phyloP scores from a whole-genome alignment of 1,140 invertebrate species.

The Drosophila parvula region DNA sequence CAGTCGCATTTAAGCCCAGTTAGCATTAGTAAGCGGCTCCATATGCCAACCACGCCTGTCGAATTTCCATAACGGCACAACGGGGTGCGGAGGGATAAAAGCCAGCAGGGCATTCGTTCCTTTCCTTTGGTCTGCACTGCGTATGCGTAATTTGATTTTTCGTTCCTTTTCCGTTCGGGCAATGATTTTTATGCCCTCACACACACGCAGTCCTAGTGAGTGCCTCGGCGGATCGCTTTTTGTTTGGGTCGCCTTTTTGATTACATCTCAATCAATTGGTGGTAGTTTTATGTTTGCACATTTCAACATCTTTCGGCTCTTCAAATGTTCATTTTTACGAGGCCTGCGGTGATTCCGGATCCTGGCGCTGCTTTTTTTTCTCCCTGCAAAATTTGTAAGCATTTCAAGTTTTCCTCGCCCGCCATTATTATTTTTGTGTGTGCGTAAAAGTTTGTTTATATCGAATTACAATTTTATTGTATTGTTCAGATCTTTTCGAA shows the following conservation, averaged over 20 bases:
- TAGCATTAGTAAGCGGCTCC: slow-evolving; percentile 62
- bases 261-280: slow-evolving; percentile 82
- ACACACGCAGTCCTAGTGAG: slow-evolving; percentile 38
- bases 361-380: not conserved
- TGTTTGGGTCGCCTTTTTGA: slow-evolving; percentile 61
- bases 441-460: slow-evolving; percentile 69
- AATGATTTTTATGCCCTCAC: slow-evolving; percentile 70
- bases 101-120: slow-evolving; percentile 17
- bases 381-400: slow-evolving; percentile 67
- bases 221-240: slow-evolving; percentile 34
- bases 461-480: slow-evolving; percentile 76
- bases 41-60: slow-evolving; percentile 48
- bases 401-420: slow-evolving; percentile 55
- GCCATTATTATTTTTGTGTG: slow-evolving; percentile 27
- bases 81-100: not conserved
- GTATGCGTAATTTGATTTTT: slow-evolving; percentile 74
- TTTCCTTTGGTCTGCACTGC: slow-evolving; percentile 42
- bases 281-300: slow-evolving; percentile 80
- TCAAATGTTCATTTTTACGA: slow-evolving; percentile 76
- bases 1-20: slow-evolving; percentile 70
- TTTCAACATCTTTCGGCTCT: slow-evolving; percentile 74
- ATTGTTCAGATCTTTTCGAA: slow-evolving; percentile 53
- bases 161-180: slow-evolving; percentile 43
- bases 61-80: slow-evolving; percentile 47
- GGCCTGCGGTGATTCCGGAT: slow-evolving; percentile 61